These are phyloP conservation scores for Zygogramma bicolorata DNA, from an alignment of 2,888 invertebrate genomes.

Conservation along the genomic window DNA sequence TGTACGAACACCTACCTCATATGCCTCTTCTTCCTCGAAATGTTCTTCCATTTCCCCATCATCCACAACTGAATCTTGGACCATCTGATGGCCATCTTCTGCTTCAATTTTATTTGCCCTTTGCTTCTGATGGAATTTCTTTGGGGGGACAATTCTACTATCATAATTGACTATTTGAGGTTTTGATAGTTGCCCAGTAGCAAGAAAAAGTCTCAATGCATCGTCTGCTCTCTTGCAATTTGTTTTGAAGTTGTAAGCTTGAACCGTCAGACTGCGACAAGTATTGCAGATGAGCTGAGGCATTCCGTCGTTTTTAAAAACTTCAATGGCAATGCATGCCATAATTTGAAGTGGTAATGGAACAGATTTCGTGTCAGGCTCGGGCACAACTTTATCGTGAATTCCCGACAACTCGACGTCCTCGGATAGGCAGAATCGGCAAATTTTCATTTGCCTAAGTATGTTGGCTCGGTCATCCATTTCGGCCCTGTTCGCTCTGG, in stretches of 20 bases:
- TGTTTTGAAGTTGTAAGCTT: constrained; percentile 80
- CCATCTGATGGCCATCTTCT: not conserved
- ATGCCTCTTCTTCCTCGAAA: constrained; percentile 2
- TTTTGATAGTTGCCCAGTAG: constrained; percentile 71
- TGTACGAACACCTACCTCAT: constrained; percentile 8
- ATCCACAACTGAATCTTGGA: not conserved
- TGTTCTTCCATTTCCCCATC: not conserved
- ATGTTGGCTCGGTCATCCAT: constrained; percentile 53
- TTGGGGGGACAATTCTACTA: not conserved
- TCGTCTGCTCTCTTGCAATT: constrained; percentile 83
- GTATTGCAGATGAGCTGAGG: constrained; percentile 78
- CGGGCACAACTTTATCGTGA: constrained; percentile 72
- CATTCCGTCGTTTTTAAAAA: constrained; percentile 79
- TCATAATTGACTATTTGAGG: constrained; percentile 38
- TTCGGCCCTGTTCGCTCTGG: not conserved
- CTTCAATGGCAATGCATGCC: constrained; percentile 83
- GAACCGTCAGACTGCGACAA: constrained; percentile 77
- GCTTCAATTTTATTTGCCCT: not conserved
- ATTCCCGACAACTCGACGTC: constrained; percentile 76
- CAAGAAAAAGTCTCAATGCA: constrained; percentile 75
- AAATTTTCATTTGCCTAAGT: constrained; percentile 74
- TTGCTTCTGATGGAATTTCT: not conserved
- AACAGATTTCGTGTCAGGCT: constrained; percentile 70
- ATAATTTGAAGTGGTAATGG: constrained; percentile 81
- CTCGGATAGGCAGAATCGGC: constrained; percentile 78